phyloP scores from a whole-genome alignment of 2,888 invertebrate species.

The Exocentrus adspersus region DNA sequence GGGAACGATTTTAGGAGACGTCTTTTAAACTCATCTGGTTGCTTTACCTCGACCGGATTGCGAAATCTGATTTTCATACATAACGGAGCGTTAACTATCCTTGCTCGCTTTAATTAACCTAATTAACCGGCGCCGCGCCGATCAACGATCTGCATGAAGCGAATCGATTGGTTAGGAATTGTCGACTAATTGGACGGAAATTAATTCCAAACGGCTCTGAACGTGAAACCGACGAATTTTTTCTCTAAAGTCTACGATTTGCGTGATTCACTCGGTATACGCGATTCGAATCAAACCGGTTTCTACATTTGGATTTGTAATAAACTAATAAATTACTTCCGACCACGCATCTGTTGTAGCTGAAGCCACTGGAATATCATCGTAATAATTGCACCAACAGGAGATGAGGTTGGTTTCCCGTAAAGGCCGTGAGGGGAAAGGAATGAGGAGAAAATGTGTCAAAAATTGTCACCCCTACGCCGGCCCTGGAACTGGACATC shows the following conservation, averaged over 20 bases:
- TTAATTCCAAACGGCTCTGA: no score
- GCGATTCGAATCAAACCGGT: constrained; percentile 6
- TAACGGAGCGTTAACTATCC: not conserved
- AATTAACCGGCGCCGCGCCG: not conserved
- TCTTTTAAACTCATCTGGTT: no score
- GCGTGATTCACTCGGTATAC: not conserved
- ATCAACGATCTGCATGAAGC: not conserved
- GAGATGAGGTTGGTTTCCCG: no score
- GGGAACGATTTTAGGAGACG: constrained; percentile 31
- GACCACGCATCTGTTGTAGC: not conserved
- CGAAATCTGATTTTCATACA: not conserved
- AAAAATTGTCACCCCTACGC: no score
- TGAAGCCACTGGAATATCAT: no score
- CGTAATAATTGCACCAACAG: no score
- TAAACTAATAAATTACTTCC: not conserved
- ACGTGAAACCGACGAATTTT: no score
- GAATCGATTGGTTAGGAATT: not conserved
- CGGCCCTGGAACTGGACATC: no score
- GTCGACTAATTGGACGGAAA: not conserved
- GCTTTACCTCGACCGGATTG: no score
- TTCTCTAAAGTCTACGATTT: no score
- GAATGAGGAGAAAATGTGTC: no score
- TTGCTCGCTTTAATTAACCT: not conserved
- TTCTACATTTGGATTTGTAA: not conserved
- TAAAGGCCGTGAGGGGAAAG: no score